phyloP scores from a whole-genome alignment of 1,140 invertebrate genomes.

The Mya arenaria region DNA sequence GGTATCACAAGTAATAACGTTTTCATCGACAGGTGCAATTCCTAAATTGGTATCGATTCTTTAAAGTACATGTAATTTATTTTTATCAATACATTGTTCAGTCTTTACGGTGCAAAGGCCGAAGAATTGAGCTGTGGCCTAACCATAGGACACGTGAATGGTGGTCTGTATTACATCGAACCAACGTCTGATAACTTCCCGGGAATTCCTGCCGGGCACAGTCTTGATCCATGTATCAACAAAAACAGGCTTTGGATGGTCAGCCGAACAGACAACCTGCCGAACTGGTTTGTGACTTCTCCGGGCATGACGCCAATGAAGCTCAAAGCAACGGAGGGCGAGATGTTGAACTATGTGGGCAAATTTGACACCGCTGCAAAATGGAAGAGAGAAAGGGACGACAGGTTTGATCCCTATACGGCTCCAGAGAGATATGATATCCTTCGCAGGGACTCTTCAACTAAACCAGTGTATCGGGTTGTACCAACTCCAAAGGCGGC shows the following conservation, averaged over 20 bases:
- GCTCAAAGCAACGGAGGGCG: slow-evolving; percentile 50
- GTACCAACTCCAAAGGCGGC: slow-evolving; percentile 4
- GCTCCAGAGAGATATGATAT: slow-evolving; percentile 23
- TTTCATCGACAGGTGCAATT: not conserved
- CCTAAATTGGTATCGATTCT: not conserved
- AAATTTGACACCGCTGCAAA: slow-evolving; percentile 60
- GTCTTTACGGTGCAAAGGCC: slow-evolving; percentile 39
- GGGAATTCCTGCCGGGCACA: slow-evolving; percentile 30
- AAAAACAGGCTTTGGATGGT: slow-evolving; percentile 60
- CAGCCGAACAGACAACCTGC: slow-evolving; percentile 63
- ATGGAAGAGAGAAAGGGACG: slow-evolving; percentile 59
- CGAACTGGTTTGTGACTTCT: slow-evolving; percentile 64
- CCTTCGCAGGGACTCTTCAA: not conserved
- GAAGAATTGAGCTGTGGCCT: slow-evolving; percentile 39
- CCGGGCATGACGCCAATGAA: slow-evolving; percentile 46
- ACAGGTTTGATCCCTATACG: slow-evolving; percentile 41
- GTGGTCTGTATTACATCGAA: slow-evolving; percentile 61
- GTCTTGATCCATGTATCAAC: not conserved
- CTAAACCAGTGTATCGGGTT: not conserved
- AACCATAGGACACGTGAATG: slow-evolving; percentile 62
- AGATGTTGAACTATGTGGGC: slow-evolving; percentile 60
- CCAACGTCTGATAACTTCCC: slow-evolving; percentile 55
- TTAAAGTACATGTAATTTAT: not conserved
- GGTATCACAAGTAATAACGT: not conserved
- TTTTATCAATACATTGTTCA: not conserved